phyloP scores from a whole-genome alignment of 2,888 invertebrate species.

The Andrena hattorfiana region DNA sequence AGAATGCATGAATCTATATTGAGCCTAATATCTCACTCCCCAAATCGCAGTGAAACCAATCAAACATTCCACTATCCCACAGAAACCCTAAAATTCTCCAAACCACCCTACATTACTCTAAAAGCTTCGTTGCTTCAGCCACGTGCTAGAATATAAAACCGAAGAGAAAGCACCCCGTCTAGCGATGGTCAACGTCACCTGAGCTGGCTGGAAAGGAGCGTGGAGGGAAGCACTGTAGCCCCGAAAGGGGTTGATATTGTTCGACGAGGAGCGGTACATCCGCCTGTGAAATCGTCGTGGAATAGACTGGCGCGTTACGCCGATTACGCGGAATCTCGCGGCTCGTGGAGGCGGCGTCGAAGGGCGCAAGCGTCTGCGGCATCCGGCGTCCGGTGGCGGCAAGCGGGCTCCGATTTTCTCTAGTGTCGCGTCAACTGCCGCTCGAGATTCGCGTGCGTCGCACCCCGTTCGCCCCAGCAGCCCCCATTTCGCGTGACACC shows the following conservation, averaged over 20 bases:
- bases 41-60: no score
- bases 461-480: conserved; percentile 52
- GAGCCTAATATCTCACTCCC: no score
- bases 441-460: conserved; percentile 74
- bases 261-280: conserved; percentile 13
- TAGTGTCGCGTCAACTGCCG: conserved; percentile 83
- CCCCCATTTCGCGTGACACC: conserved; percentile 48
- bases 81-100: no score
- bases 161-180: not conserved
- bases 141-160: no score
- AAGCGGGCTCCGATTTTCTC: conserved; percentile 75
- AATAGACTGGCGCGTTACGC: conserved; percentile 55
- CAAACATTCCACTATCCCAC: no score
- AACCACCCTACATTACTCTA: no score
- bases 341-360: conserved; percentile 53
- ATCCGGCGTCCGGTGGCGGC: conserved; percentile 76
- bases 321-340: conserved; percentile 59
- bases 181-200: not conserved
- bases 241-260: not conserved
- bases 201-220: not conserved
- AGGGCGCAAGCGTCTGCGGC: conserved; percentile 80
- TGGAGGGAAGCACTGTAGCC: not conserved
- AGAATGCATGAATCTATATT: no score
- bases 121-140: no score
- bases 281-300: conserved; percentile 30